phyloP scores from a whole-genome alignment of 2,113 vertebrate species.

The Prochilodus magdalenae region DNA sequence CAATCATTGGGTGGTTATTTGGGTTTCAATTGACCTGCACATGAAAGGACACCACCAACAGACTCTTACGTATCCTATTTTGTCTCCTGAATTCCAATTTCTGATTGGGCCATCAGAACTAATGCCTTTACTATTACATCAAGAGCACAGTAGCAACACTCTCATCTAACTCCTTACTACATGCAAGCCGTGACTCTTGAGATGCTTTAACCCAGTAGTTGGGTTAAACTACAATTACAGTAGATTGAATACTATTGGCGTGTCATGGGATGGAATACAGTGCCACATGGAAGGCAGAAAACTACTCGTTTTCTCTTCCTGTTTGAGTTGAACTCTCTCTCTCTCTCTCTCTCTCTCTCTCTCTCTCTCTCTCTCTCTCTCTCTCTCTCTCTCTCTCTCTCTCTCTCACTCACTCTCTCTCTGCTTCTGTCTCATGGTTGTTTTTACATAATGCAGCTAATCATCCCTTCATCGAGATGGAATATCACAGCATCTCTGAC shows the following conservation, averaged over 20 bases:
- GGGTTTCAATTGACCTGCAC: slow-evolving; percentile 64
- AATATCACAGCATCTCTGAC: slow-evolving; percentile 10
- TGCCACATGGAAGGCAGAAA: background rate
- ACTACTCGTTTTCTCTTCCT: background rate
- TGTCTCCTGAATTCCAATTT: slow-evolving; percentile 51
- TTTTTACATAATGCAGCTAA: slow-evolving; percentile 16
- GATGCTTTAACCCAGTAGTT: background rate
- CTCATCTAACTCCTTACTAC: background rate
- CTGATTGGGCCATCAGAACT: slow-evolving; percentile 65
- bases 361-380: background rate
- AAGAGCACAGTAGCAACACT: slow-evolving; percentile 13
- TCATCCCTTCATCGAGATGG: background rate
- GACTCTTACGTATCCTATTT: slow-evolving; percentile 59
- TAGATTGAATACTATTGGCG: slow-evolving; percentile 4
- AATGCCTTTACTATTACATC: slow-evolving; percentile 45
- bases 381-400: background rate
- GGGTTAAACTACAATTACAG: background rate
- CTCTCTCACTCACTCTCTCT: background rate
- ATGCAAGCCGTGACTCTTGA: background rate
- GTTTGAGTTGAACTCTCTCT: background rate
- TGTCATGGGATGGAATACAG: background rate
- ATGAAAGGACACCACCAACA: slow-evolving; percentile 48
- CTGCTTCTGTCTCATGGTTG: background rate
- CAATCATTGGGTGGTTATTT: slow-evolving; percentile 59
- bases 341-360: background rate